phyloP scores from a whole-genome alignment of 1,140 invertebrate species.

The Drosophila simulans region DNA sequence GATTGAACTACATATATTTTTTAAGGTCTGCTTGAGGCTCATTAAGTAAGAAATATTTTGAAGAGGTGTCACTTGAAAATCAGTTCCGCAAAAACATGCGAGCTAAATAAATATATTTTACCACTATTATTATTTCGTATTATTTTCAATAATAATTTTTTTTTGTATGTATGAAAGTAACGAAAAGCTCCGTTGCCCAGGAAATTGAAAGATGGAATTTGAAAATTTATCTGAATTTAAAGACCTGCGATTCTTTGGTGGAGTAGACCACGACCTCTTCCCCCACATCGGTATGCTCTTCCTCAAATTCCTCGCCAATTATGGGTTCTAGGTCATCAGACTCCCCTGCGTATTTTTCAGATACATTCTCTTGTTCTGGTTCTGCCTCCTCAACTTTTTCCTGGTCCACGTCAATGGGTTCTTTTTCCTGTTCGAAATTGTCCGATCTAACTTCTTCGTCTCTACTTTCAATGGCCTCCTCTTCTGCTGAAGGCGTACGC shows the following conservation, averaged over 20 bases:
- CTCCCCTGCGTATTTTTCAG: background rate
- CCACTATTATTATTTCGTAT: constrained; percentile 3
- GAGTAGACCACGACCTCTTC: background rate
- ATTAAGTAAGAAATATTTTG: constrained; percentile 6
- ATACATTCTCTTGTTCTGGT: background rate
- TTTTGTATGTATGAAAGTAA: constrained; percentile 15
- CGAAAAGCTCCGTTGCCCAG: constrained; percentile 8
- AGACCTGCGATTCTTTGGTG: constrained; percentile 8
- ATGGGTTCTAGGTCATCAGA: background rate
- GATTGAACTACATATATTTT: constrained; percentile 53
- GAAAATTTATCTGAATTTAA: constrained; percentile 6
- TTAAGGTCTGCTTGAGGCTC: constrained; percentile 4
- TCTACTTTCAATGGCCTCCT: background rate
- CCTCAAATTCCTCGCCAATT: background rate
- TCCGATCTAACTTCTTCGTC: background rate
- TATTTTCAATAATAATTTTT: constrained; percentile 1
- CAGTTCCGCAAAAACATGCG: no score
- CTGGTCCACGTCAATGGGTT: background rate
- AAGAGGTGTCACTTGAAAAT: no score
- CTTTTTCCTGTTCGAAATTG: background rate
- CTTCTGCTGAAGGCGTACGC: background rate
- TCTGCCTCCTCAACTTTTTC: background rate
- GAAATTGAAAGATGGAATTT: constrained; percentile 1
- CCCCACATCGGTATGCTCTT: background rate
- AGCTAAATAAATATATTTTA: background rate